A percentile compares a stretch with the other conserved stretches of the same genome.
Evolutionary conservation across 2,888 invertebrate species (phyloP).

Genomic region (Coronaproctus castanopsis): DNA sequence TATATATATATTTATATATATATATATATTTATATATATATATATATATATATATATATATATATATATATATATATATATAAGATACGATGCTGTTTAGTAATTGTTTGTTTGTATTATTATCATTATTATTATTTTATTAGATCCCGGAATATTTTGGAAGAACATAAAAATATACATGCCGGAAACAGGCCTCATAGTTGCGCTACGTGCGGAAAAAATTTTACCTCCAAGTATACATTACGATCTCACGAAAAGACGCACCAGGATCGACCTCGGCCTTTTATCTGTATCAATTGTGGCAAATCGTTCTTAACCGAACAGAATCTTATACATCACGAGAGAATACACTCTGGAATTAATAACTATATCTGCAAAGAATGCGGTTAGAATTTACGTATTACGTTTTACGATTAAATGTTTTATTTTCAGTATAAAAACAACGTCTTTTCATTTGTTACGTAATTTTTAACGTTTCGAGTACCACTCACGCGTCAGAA

Average conservation of each 20-base stretch:
- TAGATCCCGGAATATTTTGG: slow-evolving; percentile 44
- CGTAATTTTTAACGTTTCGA: not conserved
- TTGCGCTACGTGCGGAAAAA: slow-evolving; percentile 44
- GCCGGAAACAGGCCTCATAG: slow-evolving; percentile 44
- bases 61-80: too few relatives aligned
- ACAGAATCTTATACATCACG: slow-evolving; percentile 54
- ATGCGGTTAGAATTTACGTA: slow-evolving; percentile 35
- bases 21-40: too few relatives aligned
- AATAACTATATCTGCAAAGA: slow-evolving; percentile 47
- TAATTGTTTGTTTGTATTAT: too few relatives aligned
- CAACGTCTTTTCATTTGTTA: not conserved
- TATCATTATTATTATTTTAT: too few relatives aligned
- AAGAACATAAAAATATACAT: slow-evolving; percentile 52
- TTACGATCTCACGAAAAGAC: slow-evolving; percentile 55
- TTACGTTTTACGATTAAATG: too few relatives aligned
- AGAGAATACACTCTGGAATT: slow-evolving; percentile 47
- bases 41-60: too few relatives aligned
- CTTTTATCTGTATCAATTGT: slow-evolving; percentile 42
- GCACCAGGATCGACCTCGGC: slow-evolving; percentile 44
- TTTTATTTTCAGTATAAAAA: too few relatives aligned
- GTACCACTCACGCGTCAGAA: not conserved
- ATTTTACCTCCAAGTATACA: slow-evolving; percentile 60
- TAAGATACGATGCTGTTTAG: too few relatives aligned
- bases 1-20: too few relatives aligned
- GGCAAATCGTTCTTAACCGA: slow-evolving; percentile 53